These are phyloP conservation scores for Atta colombica DNA, from an alignment of 1,140 invertebrate species.

Conservation along the genomic window DNA sequence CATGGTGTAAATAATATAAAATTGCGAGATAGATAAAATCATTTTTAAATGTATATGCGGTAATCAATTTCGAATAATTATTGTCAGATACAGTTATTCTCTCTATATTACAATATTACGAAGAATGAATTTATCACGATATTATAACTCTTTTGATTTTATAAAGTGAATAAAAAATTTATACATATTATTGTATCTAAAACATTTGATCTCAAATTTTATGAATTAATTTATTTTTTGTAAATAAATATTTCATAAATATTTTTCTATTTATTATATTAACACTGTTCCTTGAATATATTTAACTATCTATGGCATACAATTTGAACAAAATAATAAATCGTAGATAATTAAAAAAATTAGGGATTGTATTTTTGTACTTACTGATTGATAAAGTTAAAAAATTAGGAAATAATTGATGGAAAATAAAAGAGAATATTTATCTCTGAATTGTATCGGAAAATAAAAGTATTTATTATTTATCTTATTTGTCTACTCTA, in stretches of 20 bases:
- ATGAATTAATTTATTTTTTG: constrained; percentile 11
- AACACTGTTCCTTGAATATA: background rate
- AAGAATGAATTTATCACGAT: constrained; percentile 33
- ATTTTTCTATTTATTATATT: background rate
- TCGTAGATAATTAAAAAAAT: constrained; percentile 1
- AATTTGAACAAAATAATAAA: constrained; percentile 7
- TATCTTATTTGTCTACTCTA: background rate
- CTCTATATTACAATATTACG: constrained; percentile 1
- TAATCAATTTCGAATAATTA: constrained; percentile 32
- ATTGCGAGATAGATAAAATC: constrained; percentile 19
- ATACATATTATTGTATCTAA: background rate
- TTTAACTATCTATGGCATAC: background rate
- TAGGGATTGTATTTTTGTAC: background rate
- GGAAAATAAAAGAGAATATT: background rate
- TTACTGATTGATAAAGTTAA: background rate
- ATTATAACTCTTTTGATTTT: constrained; percentile 41
- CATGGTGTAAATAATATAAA: background rate
- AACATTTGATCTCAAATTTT: background rate
- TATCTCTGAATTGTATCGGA: too few species aligned
- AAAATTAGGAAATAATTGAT: background rate
- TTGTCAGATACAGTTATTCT: constrained; percentile 8
- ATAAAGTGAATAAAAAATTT: background rate
- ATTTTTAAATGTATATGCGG: background rate
- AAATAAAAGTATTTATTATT: constrained; percentile 2
- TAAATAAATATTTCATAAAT: constrained; percentile 15